A percentile compares a stretch with the other conserved stretches of the same genome.
phyloP scores from a whole-genome alignment of 2,888 invertebrate genomes.

The Augiades crinisus region DNA sequence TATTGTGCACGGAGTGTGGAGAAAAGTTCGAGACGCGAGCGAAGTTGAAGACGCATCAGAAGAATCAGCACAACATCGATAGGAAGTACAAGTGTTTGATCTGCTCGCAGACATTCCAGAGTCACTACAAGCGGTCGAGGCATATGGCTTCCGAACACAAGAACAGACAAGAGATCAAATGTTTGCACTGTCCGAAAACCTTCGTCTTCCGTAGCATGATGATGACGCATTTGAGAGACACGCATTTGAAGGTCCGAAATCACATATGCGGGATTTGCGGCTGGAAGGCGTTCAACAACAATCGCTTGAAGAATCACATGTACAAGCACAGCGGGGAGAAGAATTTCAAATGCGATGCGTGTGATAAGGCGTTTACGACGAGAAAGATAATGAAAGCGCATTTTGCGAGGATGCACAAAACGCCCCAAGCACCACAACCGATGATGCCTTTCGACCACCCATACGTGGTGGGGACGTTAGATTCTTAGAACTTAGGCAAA shows the following conservation, averaged over 20 bases:
- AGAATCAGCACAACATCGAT: conserved; percentile 63
- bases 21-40: conserved; percentile 73
- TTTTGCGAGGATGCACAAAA: conserved; percentile 64
- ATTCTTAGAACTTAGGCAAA: not conserved
- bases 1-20: conserved; percentile 65
- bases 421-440: conserved; percentile 38
- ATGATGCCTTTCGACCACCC: conserved; percentile 47
- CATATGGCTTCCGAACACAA: conserved; percentile 71
- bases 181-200: conserved; percentile 68
- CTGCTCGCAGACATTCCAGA: conserved; percentile 61
- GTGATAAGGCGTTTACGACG: conserved; percentile 69
- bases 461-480: conserved; percentile 34
- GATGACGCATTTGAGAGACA: conserved; percentile 68
- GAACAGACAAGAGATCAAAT: conserved; percentile 64
- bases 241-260: conserved; percentile 66
- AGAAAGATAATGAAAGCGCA: conserved; percentile 72
- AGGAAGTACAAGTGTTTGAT: conserved; percentile 77
- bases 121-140: conserved; percentile 62
- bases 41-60: conserved; percentile 73
- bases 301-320: conserved; percentile 76
- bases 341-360: conserved; percentile 67
- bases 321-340: conserved; percentile 74
- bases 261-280: conserved; percentile 67
- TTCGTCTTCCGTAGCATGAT: conserved; percentile 72
- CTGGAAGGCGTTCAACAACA: conserved; percentile 68